Percentiles rank a stretch among this genome's conserved stretches.
Evolutionary conservation across 2,797 vertebrate species (phyloP).

Genomic region (Lemur catta): DNA sequence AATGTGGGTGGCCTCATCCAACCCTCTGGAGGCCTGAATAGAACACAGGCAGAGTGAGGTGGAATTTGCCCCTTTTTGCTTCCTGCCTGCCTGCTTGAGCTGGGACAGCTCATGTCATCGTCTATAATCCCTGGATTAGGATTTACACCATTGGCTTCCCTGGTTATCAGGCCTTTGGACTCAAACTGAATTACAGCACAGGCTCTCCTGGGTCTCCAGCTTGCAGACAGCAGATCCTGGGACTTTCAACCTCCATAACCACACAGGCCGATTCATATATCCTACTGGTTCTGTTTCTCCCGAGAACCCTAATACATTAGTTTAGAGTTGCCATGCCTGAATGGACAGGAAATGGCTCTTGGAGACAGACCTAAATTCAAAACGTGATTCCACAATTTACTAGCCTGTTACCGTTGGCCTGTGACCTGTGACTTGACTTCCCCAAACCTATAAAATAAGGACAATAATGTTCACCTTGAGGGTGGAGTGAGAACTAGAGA

Average conservation of each 20-base stretch:
- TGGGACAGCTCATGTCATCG: not conserved
- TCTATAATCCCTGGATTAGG: not conserved
- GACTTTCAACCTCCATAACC: not conserved
- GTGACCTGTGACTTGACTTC: not conserved
- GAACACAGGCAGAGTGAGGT: not conserved
- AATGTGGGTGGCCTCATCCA: fast-evolving
- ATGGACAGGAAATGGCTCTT: not conserved
- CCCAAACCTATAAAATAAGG: not conserved
- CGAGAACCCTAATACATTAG: not conserved
- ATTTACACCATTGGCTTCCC: not conserved
- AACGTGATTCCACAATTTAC: not conserved
- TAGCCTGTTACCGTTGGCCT: not conserved
- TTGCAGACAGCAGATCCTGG: not conserved
- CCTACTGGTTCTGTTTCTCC: not conserved
- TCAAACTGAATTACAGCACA: not conserved
- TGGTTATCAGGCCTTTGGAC: not conserved
- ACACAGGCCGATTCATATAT: not conserved
- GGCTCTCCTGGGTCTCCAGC: not conserved
- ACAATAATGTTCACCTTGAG: not conserved
- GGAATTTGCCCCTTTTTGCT: not conserved
- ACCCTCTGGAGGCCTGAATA: not conserved
- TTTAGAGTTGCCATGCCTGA: not conserved
- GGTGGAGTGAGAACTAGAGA: not conserved
- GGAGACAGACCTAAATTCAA: not conserved
- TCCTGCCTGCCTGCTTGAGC: not conserved